These are phyloP conservation scores for Isoperla grammatica DNA, from an alignment of 2,888 invertebrate genomes.

Conservation along the genomic window DNA sequence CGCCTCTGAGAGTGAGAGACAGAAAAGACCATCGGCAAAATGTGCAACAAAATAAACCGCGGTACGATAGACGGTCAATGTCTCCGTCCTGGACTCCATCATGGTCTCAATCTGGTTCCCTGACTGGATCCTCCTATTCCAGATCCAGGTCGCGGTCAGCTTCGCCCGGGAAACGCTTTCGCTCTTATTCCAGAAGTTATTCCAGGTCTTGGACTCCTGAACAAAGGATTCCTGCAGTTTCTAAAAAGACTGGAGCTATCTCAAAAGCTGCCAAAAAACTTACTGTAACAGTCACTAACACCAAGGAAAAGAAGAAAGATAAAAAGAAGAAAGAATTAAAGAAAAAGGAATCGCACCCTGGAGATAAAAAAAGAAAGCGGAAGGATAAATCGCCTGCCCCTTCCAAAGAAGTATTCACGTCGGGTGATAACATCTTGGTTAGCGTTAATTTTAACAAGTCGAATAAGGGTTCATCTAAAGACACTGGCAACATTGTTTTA, in stretches of 20 bases:
- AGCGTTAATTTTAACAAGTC: conserved; percentile 76
- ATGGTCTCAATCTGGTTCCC: conserved; percentile 51
- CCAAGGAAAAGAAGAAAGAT: conserved; percentile 42
- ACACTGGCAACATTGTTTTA: conserved; percentile 41
- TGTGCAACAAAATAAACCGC: neutral
- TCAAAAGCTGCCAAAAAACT: conserved; percentile 47
- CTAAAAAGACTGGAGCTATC: conserved; percentile 18
- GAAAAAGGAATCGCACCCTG: conserved; percentile 37
- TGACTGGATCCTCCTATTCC: conserved; percentile 25
- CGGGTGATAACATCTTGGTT: conserved; percentile 87
- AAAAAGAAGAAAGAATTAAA: conserved; percentile 42
- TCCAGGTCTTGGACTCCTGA: conserved; percentile 34
- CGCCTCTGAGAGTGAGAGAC: conserved; percentile 33
- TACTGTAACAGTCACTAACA: conserved; percentile 54
- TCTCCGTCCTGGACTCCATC: conserved; percentile 47
- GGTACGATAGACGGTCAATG: conserved; percentile 21
- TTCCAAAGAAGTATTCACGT: conserved; percentile 86
- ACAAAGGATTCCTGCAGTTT: conserved; percentile 22
- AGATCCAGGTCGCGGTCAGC: conserved; percentile 23
- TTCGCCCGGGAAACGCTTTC: conserved; percentile 20
- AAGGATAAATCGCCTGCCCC: conserved; percentile 52
- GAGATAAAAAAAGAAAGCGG: conserved; percentile 35
- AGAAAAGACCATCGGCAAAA: conserved; percentile 4
- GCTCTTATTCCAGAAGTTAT: conserved; percentile 32
- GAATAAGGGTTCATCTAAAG: conserved; percentile 39